Base-by-base conservation (phyloP, 2,113 vertebrate species). In the Cryptomyrus ogoouensis region DNA sequence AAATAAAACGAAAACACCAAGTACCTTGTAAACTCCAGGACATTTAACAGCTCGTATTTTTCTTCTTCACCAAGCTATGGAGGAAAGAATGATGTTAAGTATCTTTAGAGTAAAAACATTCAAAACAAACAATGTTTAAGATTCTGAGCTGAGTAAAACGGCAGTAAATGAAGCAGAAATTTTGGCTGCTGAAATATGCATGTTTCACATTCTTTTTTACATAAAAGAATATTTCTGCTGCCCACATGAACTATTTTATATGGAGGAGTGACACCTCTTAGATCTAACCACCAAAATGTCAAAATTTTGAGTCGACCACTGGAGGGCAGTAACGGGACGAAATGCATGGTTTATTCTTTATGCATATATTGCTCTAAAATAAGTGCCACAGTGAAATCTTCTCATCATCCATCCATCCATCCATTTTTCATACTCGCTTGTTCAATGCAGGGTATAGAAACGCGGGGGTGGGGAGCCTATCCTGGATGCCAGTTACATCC, bases 11-110 rank as follows among this genome's bases (percentile, higher is more conserved):
- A 46, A 24, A 84, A 47, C 9, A 84, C 35, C 47, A 24, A 5
- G 83, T 96, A 99, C 98, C 98, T 99, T 92, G 98, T 99, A 90
- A 99, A 99, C 94, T 99, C 98, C 92, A 99, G 94, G 49, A 99
- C 98, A 3, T 98, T 97, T 66, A 99, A 96, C 50, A 99, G 94
- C 92, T 99, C 97, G 0, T 99, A 99, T 93, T 95, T 95, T 94
- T 99, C 97, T 93, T 99, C 98, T n/a, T 94, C 95, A 80, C 97
- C 97, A 27, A 97, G 90, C 98, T 99, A 90, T 31, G 35, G 44
- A 84, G 92, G 91, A 62, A 92, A 46, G 85, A 50, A 83, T 19
- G 42, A 70, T 42, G 86, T 17, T 89, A 8, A 21, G 21, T 47
- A 84, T 47, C 46, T 84, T 84, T 84, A 46, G 9, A 84, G 42